phyloP scores from a whole-genome alignment of 2,797 vertebrate genomes.

The Loriculus beryllinus region DNA sequence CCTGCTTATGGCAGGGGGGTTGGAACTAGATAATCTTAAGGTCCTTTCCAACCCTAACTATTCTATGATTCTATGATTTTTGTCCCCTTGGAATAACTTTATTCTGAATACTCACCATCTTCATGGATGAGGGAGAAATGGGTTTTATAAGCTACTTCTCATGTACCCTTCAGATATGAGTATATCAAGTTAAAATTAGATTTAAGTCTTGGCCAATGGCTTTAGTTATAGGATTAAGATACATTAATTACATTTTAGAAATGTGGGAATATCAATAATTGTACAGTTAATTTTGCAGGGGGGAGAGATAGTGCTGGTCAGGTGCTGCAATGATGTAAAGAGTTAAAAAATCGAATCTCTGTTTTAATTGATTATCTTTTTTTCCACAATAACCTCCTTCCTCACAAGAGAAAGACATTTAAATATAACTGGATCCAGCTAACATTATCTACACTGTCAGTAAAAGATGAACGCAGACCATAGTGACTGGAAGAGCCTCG shows the following conservation, averaged over 20 bases:
- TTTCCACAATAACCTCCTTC: neutral
- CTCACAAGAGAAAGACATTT: neutral
- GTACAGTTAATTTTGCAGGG: neutral
- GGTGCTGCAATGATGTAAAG: neutral
- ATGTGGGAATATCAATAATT: neutral
- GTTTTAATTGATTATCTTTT: neutral
- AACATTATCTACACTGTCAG: neutral
- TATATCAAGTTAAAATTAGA: neutral
- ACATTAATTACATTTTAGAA: neutral
- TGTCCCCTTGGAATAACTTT: neutral
- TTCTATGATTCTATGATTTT: too few relatives aligned
- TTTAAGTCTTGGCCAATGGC: neutral
- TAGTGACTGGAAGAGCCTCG: neutral
- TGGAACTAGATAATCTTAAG: too few relatives aligned
- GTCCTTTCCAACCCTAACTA: too few relatives aligned
- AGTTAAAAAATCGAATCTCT: neutral
- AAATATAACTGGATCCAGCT: neutral
- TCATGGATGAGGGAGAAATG: neutral
- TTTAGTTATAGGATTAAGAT: neutral
- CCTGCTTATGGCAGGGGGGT: too few relatives aligned
- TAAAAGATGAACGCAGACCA: neutral
- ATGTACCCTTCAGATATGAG: neutral
- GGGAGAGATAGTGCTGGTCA: neutral
- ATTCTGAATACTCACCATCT: neutral
- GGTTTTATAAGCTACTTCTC: neutral